Conservation (phyloP, 2,113 vertebrate genomes). For the Dasypus novemcinctus region DNA sequence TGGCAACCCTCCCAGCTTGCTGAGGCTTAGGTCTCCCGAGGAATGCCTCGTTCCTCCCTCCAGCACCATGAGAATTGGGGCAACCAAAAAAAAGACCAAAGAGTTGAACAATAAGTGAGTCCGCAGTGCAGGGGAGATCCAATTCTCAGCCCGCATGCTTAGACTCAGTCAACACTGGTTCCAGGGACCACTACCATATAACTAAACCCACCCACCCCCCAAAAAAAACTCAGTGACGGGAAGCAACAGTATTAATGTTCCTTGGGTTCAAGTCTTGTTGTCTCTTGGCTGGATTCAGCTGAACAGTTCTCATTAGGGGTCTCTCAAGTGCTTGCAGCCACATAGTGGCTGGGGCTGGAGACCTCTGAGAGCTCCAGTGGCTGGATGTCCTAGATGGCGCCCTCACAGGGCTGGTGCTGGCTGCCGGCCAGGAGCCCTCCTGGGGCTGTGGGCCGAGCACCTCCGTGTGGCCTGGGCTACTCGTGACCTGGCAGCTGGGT, state of each 20-base stretch:
- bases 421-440: not conserved
- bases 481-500: not conserved
- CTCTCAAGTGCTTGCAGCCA: not conserved
- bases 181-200: not conserved
- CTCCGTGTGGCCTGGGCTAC: not conserved
- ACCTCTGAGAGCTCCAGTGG: not conserved
- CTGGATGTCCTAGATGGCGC: not conserved
- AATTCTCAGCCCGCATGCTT: not conserved
- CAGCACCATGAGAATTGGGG: not conserved
- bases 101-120: not conserved
- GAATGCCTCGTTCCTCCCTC: not conserved
- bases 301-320: not conserved
- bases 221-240: not conserved
- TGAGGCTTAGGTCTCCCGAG: not conserved
- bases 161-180: not conserved
- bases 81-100: not conserved
- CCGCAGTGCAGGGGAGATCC: not conserved
- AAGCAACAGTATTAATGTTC: not conserved
- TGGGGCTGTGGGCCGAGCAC: not conserved
- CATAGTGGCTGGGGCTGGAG: not conserved
- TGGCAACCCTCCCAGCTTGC: slow-evolving; percentile 3
- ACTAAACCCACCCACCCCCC: not conserved
- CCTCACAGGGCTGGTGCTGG: not conserved
- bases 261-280: not conserved
- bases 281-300: not conserved